Evolutionary conservation across 2,888 invertebrate species (phyloP), one percentile per base, ranked within the genome.

Genomic region (Troides oblongomaculatus): DNA sequence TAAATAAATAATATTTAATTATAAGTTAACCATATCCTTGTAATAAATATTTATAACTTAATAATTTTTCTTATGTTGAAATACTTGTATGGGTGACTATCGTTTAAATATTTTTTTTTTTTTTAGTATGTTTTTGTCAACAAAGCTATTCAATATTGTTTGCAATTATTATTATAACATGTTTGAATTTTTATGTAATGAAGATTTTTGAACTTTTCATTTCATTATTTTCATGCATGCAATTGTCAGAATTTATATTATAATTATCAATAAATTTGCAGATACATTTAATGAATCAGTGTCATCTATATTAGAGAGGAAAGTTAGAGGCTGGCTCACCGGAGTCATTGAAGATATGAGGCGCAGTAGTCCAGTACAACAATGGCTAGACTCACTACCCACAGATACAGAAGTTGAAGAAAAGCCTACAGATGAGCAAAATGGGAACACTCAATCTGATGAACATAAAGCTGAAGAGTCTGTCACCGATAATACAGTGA

Each of bases 311-410:
- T 79, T 93, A 78, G 92, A 92, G 75, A 81, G 91, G 69, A 90
- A 90, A 81, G 91, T 92, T 50, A 83, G 92, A 74, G 88, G 90
- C 75, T 93, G 93, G 93, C 81, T 93, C 25, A 88, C 87, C 76
- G 91, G 92, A 60, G 90, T 93, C 5, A 86, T 93, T 73, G 89
- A 90, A 84, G 94, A 94, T 78, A 94, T 94, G 94, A 86, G 94
- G 77, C 94, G 94, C 70, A 95, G 94, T 81, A 94, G 95, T 74
- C 94, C 95, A 64, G 95, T 96, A 66, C 96, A 96, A 75, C 95
- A 95, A 89, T 96, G 96, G 96, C 93, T 96, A 73, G 95, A 96
- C 79, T 95, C 95, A 10, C 85, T 96, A 74, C 95, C 95, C 46
- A 84, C 84, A 71, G 89, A 89, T 1, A 68, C 81, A 56, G 75